Percentiles rank a stretch among this genome's conserved stretches.
Conservation (phyloP, 2,797 vertebrate species). For the Chlorospingus flavigularis region DNA sequence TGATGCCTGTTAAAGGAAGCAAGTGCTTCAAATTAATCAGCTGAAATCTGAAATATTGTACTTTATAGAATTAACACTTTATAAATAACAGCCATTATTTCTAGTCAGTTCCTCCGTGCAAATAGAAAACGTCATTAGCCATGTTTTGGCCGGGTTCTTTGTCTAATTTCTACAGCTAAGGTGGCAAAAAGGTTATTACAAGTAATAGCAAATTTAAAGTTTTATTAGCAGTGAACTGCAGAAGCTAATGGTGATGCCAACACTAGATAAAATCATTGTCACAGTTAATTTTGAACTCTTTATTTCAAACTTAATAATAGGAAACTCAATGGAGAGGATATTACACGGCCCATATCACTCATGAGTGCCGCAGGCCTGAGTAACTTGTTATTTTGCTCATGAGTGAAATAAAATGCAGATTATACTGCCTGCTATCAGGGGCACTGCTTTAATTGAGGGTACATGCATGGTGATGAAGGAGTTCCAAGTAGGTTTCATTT, state of each 20-base stretch:
- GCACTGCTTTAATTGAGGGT: constrained; percentile 78
- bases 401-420: constrained; percentile 87
- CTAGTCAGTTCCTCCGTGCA: constrained; percentile 46
- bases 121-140: constrained; percentile 74
- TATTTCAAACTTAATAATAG: constrained; percentile 87
- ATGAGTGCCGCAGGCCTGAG: constrained; percentile 84
- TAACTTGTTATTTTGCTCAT: constrained; percentile 85
- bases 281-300: constrained; percentile 87
- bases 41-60: constrained; percentile 15
- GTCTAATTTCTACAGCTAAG: constrained; percentile 79
- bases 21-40: constrained; percentile 66
- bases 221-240: constrained; percentile 85
- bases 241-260: constrained; percentile 81
- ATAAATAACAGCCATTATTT: constrained; percentile 70
- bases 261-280: constrained; percentile 83
- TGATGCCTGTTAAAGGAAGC: neutral
- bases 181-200: constrained; percentile 83
- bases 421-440: constrained; percentile 79
- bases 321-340: constrained; percentile 85
- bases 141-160: constrained; percentile 68
- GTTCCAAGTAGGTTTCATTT: constrained; percentile 51
- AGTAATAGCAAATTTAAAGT: constrained; percentile 83
- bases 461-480: constrained; percentile 48
- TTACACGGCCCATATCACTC: constrained; percentile 86
- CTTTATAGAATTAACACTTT: constrained; percentile 48